Evolutionary conservation across 23 tunicate species (phyloP).

Genomic region (Halocynthia roretzi): DNA sequence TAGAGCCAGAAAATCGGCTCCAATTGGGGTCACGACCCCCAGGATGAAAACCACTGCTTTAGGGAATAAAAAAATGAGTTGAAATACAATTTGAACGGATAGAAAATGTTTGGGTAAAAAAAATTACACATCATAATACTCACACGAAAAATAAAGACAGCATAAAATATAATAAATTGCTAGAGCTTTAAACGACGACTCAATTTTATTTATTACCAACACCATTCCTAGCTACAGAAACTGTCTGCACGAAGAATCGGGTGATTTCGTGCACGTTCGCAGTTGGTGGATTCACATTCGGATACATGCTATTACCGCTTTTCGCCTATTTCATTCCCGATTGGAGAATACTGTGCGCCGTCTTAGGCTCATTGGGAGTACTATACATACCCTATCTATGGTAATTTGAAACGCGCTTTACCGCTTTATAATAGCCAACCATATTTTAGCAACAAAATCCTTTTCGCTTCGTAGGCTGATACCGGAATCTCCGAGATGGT

Average conservation of each 20-base stretch:
- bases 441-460: not conserved
- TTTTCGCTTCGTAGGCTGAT: constrained; percentile 29
- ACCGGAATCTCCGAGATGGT: constrained; percentile 57
- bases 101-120: too few species aligned
- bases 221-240: constrained; percentile 36
- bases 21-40: too few species aligned
- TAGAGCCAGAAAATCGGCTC: too few species aligned
- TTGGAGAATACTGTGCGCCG: constrained; percentile 44
- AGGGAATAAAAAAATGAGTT: not conserved
- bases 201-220: not conserved
- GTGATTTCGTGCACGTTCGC: constrained; percentile 34
- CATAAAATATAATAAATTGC: too few species aligned
- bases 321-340: constrained; percentile 40
- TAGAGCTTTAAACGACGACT: too few species aligned
- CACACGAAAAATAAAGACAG: too few species aligned
- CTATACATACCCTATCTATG: constrained; percentile 47
- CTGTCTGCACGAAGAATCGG: constrained; percentile 30
- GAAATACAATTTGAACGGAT: too few species aligned
- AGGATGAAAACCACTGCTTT: not conserved
- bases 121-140: not conserved
- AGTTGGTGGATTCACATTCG: constrained; percentile 58
- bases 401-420: constrained; percentile 9
- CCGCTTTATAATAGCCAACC: not conserved
- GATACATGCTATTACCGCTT: constrained; percentile 61
- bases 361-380: constrained; percentile 30